Evolutionary conservation across 1,140 invertebrate genomes (phyloP), one percentile per base, ranked within the genome.

Genomic region (Littorina saxatilis): DNA sequence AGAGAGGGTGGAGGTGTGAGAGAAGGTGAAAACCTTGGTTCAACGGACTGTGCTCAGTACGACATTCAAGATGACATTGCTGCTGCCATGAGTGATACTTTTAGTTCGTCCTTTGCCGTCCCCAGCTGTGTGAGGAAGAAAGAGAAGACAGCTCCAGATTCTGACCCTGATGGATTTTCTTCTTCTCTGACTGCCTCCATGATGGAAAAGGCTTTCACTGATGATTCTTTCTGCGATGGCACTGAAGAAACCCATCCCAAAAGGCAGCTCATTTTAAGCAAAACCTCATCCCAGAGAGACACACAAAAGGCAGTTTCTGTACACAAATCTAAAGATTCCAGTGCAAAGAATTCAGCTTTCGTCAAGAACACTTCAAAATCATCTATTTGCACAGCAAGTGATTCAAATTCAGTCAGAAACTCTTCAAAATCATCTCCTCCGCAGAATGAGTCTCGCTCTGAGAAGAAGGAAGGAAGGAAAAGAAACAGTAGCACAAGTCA

Each of bases 61-160:
- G n/a, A n/a, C n/a, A n/a, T n/a, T n/a, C n/a, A n/a, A n/a, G 17
- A 63, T 35, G 76, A 55, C 39, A 39, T 78, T 23, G 76, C 76
- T 0, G 27, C 39, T 4, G 27, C 40, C 39, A 58, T 86, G 40
- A 80, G 61, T n/a, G 80, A 82, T 27, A 68, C 80, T 32, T 82
- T 82, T 77, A 39, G 23, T 0, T 32, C 15, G 9, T 47, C 20
- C 17, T 5, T 47, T 5, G 43, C 43, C 5, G 43, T 47, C 43
- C 7, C 7, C 17, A 5, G 43, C 17, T 17, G 7, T 9, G 35
- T 17, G 9, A 40, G 37, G 23, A 15, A 39, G 66, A 0, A 7
- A 35, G 4, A 68, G 15, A 4, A 35, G 66, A 20, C 43, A 5
- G 17, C 43, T 5, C 7, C 5, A 47, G 43, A 17, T 47, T 47